Base-by-base conservation (phyloP, 2,113 vertebrate genomes). In the Pelmatolapia mariae region DNA sequence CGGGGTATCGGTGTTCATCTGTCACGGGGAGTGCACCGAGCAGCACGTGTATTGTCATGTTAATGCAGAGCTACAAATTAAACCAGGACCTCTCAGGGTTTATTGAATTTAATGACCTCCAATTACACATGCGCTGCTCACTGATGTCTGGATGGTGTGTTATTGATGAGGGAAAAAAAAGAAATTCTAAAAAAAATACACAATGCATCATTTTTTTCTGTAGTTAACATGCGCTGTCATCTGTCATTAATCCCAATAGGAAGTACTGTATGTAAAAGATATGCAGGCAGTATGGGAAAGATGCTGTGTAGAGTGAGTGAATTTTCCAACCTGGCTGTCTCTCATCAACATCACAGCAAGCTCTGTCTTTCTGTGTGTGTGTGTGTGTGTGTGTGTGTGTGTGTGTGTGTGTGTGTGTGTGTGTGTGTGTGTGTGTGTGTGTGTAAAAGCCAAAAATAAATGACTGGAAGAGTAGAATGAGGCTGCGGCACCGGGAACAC, bases 1-100 rank as follows among this genome's bases (percentile, higher is more conserved):
- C 10, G 26, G 45, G 73, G 10, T 29, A 52, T 83, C 38, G 57
- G 63, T 84, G 73, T 86, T 66, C 12, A 8, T 87, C 24, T 81
- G 91, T 91, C 88, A 10, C 45, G 89, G 71, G 86, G 33, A 29
- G 10, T 3, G 68, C 59, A 31, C n/a, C 1, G 16, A 84, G 87
- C 90, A 85, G 91, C 59, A 50, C 66, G 80, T 71, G 88, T 71
- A 93, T 95, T 94, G 85, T 94, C 89, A 95, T 95, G 94, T 82
- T 93, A 95, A 95, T 95, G 89, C 76, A 7, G 82, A 81, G 83
- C 53, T 80, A 92, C 89, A 91, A 89, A 92, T 92, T 81, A 83
- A 89, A 89, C n/a, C 83, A 76, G 31, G 85, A 86, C 90, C 93
- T 90, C 89, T 86, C 36, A 19, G 84, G 85, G 76, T 92, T 91